Conservation (phyloP, 2,888 invertebrate species). For the Pachliopta kotzebuea region DNA sequence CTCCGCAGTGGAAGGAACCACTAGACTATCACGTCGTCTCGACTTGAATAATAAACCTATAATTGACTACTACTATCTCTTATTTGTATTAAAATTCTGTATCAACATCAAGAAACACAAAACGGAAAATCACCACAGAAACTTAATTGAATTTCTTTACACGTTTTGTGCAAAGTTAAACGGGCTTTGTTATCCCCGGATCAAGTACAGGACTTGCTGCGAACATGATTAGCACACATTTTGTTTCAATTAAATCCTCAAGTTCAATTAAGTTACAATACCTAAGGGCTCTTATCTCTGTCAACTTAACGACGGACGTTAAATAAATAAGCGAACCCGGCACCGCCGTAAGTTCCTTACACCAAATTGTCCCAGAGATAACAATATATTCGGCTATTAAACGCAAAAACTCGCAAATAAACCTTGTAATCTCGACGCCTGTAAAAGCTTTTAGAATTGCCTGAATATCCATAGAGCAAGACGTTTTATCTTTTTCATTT, state of each 20-base stretch:
- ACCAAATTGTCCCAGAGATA: constrained; percentile 22
- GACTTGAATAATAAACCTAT: no score
- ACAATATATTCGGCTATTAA: constrained; percentile 19
- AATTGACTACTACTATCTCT: no score
- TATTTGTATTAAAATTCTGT: no score
- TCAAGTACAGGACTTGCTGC: neutral
- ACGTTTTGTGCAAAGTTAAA: neutral
- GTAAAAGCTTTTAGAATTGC: constrained; percentile 18
- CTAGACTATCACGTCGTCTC: no score
- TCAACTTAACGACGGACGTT: constrained; percentile 20
- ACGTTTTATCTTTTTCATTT: constrained; percentile 13
- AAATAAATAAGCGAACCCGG: constrained; percentile 21
- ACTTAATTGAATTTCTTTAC: neutral
- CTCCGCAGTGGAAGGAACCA: no score
- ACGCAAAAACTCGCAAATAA: constrained; percentile 26
- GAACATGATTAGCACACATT: constrained; percentile 8
- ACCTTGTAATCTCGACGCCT: constrained; percentile 20
- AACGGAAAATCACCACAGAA: no score
- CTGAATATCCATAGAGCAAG: constrained; percentile 7
- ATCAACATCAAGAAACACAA: no score
- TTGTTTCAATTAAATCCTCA: constrained; percentile 20
- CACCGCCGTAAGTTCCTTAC: constrained; percentile 13
- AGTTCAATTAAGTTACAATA: constrained; percentile 20
- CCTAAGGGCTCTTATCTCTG: constrained; percentile 12
- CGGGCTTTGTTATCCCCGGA: neutral